Evolutionary conservation across 2,113 vertebrate species (phyloP).

Genomic region (Mobula birostris): DNA sequence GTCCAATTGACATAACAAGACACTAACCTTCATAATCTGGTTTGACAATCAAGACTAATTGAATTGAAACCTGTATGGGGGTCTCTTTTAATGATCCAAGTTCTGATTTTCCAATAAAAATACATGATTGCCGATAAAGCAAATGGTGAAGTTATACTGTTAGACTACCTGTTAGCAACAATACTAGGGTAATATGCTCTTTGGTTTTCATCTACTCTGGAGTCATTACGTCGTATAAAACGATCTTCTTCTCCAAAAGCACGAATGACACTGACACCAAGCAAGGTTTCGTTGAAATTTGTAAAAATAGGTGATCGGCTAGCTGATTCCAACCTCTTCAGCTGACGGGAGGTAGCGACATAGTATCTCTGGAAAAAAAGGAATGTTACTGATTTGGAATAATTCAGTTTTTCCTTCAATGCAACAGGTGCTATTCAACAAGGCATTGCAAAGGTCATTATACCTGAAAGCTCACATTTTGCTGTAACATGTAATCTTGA

Average conservation of each 20-base stretch:
- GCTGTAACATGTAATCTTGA: background rate
- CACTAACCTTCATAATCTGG: background rate
- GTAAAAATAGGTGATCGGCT: conserved; percentile 89
- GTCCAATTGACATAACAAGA: background rate
- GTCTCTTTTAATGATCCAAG: background rate
- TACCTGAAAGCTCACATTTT: background rate
- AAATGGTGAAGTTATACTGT: background rate
- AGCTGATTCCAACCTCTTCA: conserved; percentile 87
- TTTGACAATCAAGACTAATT: background rate
- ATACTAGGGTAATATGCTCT: conserved; percentile 91
- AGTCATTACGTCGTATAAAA: conserved; percentile 78
- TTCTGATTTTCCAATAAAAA: background rate
- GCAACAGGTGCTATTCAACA: no score
- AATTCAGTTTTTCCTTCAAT: no score
- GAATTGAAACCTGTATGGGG: background rate
- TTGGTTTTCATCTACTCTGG: conserved; percentile 86
- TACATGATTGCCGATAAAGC: background rate
- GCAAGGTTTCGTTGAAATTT: conserved; percentile 85
- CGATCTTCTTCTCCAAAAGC: conserved; percentile 81
- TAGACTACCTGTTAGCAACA: conserved; percentile 81
- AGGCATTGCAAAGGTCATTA: no score
- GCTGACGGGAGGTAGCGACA: conserved; percentile 84
- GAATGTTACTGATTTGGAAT: background rate
- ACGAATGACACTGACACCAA: conserved; percentile 84
- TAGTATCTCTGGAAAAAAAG: conserved; percentile 74